A percentile compares a stretch with the other conserved stretches of the same genome.
Evolutionary conservation across 2,113 vertebrate species (phyloP).

Genomic region (Anas platyrhynchos): DNA sequence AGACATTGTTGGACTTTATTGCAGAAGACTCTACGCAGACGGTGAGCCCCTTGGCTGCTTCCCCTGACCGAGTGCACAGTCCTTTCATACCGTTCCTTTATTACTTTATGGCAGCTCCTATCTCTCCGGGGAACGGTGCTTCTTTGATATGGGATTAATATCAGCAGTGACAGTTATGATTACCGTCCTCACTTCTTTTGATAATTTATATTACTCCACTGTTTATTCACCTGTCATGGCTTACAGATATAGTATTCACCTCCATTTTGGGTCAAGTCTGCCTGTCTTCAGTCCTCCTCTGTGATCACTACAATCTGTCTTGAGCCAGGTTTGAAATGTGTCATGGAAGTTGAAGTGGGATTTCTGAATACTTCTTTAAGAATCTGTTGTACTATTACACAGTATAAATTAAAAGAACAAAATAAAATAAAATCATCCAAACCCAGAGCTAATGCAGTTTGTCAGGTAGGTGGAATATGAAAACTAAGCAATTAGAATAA

Average conservation of each 20-base stretch:
- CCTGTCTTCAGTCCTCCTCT: background rate
- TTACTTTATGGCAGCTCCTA: background rate
- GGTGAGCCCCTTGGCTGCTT: background rate
- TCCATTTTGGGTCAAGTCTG: background rate
- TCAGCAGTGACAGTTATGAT: background rate
- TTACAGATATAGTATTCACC: background rate
- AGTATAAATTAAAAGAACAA: background rate
- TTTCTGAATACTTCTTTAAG: background rate
- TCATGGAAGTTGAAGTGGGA: background rate
- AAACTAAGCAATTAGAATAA: background rate
- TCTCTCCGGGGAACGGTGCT: background rate
- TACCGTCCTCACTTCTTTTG: background rate
- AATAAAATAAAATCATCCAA: background rate
- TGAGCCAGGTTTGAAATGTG: background rate
- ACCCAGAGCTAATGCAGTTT: fast-evolving
- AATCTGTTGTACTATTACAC: background rate
- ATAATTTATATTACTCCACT: background rate
- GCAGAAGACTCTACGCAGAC: background rate
- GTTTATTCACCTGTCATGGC: constrained; percentile 12
- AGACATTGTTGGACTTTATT: background rate
- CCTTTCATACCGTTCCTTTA: background rate
- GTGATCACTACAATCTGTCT: background rate
- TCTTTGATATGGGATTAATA: background rate
- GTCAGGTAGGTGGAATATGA: background rate
- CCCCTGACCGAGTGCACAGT: background rate